Percentiles rank a stretch among this genome's conserved stretches.
phyloP scores from a whole-genome alignment of 2,113 vertebrate species.

The Cyrtonyx montezumae region DNA sequence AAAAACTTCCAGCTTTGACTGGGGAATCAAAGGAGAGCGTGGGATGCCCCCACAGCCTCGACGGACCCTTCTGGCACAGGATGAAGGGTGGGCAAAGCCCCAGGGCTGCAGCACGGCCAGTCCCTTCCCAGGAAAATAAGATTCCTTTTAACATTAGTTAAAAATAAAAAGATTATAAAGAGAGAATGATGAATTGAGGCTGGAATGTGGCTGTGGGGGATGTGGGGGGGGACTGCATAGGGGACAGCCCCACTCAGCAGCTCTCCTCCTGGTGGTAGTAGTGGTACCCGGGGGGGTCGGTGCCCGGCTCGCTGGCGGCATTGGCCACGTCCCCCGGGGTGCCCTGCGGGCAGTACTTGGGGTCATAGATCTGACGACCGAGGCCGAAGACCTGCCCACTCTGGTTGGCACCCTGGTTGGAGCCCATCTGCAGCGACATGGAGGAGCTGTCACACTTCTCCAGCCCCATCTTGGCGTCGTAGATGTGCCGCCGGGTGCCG shows the following conservation, averaged over 20 bases:
- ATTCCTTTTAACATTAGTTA: not conserved
- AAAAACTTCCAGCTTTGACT: not conserved
- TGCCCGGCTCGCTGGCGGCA: accelerated
- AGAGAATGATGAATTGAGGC: not conserved
- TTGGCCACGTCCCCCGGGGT: conserved; percentile 47
- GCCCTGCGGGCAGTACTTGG: conserved; percentile 91
- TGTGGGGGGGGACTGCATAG: not conserved
- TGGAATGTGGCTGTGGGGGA: not conserved
- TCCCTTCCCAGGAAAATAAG: conserved; percentile 26
- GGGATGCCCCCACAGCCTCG: accelerated
- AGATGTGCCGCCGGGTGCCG: conserved; percentile 93
- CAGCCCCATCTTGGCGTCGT: conserved; percentile 87
- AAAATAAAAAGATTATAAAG: not conserved
- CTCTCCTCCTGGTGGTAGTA: conserved; percentile 67
- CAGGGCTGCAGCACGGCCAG: accelerated
- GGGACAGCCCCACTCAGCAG: conserved; percentile 43
- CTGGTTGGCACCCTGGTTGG: conserved; percentile 89
- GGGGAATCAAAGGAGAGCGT: accelerated
- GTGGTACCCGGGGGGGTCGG: not conserved
- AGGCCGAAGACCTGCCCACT: conserved; percentile 92
- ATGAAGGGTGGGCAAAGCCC: not conserved
- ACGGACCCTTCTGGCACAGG: not conserved
- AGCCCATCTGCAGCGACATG: conserved; percentile 96
- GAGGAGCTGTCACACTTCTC: conserved; percentile 94
- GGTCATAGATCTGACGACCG: conserved; percentile 94